Percentiles rank a stretch among this genome's conserved stretches.
phyloP scores from a whole-genome alignment of 2,797 vertebrate species.

The Gallinago nigripennis region DNA sequence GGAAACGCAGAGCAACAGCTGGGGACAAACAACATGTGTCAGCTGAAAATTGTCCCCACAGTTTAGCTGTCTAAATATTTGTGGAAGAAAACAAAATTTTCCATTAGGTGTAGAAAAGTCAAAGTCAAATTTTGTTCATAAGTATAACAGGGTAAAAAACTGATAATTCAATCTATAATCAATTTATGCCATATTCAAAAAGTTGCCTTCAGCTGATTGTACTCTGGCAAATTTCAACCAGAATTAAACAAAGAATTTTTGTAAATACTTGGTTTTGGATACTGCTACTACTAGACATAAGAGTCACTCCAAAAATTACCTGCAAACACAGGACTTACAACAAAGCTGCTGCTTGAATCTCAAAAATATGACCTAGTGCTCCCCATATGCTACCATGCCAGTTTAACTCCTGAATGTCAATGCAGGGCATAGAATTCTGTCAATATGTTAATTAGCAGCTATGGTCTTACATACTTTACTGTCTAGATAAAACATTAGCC shows the following conservation, averaged over 20 bases:
- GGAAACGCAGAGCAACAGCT: background rate
- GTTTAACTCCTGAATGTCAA: background rate
- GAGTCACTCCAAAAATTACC: background rate
- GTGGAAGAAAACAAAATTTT: background rate
- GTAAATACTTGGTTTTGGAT: background rate
- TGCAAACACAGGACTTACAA: background rate
- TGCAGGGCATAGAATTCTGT: background rate
- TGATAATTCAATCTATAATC: background rate
- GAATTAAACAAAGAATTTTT: background rate
- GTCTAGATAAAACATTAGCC: background rate
- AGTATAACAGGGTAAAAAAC: rapidly evolving
- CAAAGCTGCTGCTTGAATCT: background rate
- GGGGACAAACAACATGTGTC: rapidly evolving
- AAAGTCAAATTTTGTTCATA: background rate
- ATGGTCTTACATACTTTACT: background rate
- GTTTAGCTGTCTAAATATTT: background rate
- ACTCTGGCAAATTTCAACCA: background rate
- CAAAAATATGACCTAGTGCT: background rate
- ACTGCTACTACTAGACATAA: background rate
- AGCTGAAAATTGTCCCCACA: background rate
- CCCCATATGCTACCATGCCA: rapidly evolving
- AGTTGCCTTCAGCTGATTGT: background rate
- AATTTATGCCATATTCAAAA: background rate
- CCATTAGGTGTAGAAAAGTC: background rate
- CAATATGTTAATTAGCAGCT: background rate